Evolutionary conservation across 2,113 vertebrate genomes (phyloP).

Genomic region (Rutilus rutilus): DNA sequence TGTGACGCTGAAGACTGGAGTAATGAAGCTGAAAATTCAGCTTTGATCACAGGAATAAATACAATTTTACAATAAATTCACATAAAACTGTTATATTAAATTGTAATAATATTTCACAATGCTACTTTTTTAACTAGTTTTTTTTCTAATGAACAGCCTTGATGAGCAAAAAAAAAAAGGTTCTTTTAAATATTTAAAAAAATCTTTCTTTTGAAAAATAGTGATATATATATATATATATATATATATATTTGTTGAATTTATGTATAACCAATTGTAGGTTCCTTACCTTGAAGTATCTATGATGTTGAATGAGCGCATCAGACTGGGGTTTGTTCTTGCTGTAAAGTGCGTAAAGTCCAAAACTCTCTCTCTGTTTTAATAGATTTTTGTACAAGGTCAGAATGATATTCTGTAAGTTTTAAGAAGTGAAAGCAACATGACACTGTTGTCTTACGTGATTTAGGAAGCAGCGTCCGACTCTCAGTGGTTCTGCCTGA

Average conservation of each 20-base stretch:
- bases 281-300: slow-evolving; percentile 76
- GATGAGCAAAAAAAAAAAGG: no score
- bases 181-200: no score
- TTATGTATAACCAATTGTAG: background rate
- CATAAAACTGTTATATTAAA: no score
- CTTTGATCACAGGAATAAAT: no score
- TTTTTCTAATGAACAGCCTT: no score
- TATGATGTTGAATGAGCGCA: slow-evolving; percentile 69
- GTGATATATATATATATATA: background rate
- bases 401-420: background rate
- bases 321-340: slow-evolving; percentile 82
- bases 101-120: no score
- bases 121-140: no score
- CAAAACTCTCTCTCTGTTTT: slow-evolving; percentile 72
- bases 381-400: background rate
- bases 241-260: background rate
- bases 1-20: no score
- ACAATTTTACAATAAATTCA: no score
- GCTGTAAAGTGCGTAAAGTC: slow-evolving; percentile 80
- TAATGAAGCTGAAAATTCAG: no score
- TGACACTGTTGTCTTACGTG: slow-evolving; percentile 68
- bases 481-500: slow-evolving; percentile 68
- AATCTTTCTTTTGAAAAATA: background rate
- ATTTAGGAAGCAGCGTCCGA: slow-evolving; percentile 76
- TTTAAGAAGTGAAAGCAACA: background rate